phyloP scores from a whole-genome alignment of 1,140 invertebrate species.

The Cydia pomonella region DNA sequence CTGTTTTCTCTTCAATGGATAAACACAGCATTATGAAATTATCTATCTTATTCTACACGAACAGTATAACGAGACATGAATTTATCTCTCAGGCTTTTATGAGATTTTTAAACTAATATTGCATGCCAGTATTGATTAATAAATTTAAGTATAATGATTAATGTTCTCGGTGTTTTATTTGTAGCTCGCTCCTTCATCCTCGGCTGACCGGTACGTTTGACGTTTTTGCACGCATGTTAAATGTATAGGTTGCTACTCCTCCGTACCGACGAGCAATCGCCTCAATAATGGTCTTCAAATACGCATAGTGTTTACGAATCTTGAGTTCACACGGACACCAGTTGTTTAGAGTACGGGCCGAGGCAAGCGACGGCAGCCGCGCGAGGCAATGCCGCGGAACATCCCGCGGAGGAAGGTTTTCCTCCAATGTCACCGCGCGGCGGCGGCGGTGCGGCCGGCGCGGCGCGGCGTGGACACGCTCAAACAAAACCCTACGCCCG shows the following conservation, averaged over 20 bases:
- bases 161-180: conserved; percentile 66
- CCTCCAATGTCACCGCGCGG: conserved; percentile 51
- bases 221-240: conserved; percentile 29
- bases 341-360: background rate
- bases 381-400: conserved; percentile 21
- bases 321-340: background rate
- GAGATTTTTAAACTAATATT: conserved; percentile 69
- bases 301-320: background rate
- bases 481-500: conserved; percentile 62
- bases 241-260: conserved; percentile 7
- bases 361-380: background rate
- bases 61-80: conserved; percentile 69
- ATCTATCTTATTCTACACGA: conserved; percentile 50
- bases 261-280: background rate
- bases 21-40: conserved; percentile 73
- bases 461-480: conserved; percentile 50
- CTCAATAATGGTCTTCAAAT: background rate
- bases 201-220: conserved; percentile 5
- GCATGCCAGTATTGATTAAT: conserved; percentile 75
- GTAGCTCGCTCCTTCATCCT: conserved; percentile 15
- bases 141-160: conserved; percentile 79
- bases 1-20: conserved; percentile 69
- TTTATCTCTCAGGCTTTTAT: conserved; percentile 71
- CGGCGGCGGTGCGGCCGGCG: background rate
- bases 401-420: conserved; percentile 41